Evolutionary conservation across 2,113 vertebrate genomes (phyloP), one percentile per base, ranked within the genome.

Genomic region (Crotalus tigris): DNA sequence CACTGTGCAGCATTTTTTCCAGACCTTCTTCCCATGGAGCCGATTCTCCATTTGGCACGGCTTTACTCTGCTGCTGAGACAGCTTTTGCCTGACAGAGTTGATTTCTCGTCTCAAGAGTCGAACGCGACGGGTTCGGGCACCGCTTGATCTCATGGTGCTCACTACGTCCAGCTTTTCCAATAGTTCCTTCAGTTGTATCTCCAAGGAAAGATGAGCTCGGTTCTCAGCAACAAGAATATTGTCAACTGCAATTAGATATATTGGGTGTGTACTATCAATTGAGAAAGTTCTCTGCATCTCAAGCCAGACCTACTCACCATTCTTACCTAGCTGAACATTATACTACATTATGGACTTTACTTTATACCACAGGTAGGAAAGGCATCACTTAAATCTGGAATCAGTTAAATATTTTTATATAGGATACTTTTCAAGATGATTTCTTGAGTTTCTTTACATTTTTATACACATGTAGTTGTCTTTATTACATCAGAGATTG

Each of bases 81-180:
- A 99, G 96, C 49, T 95, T 98, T 95, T 98, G 98, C 57, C 98
- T 98, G 85, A 99, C 92, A 92, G 95, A 96, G 97, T 99, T 99
- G 98, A 99, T 99, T 96, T 99, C 99, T 0, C 98, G 97, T 24
- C 98, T 98, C 21, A 99, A 98, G 88, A 99, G 98, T 69, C 98
- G 98, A 24, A 99, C 97, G 12, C 99, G 99, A 5, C 98, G 98
- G 0, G 99, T 99, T 3, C 99, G 98, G 61, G 99, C 99, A 0
- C 99, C 99, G 0, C 99, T 99, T 90, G 98, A 98, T 23, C 98
- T 96, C 98, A 99, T 98, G 93, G 98, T 97, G 87, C 98, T 98
- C 96, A 99, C 99, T 92, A 99, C 97, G 95, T 99, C 99, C 94
- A 99, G 96, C 96, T 99, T 99, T 96, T 99, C 99, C 88, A 99